Evolutionary conservation across 37 sponge, comb jelly and placozoan species (phyloP), one percentile per base, ranked within the genome.

Genomic region (Hexactinellida sp.): DNA sequence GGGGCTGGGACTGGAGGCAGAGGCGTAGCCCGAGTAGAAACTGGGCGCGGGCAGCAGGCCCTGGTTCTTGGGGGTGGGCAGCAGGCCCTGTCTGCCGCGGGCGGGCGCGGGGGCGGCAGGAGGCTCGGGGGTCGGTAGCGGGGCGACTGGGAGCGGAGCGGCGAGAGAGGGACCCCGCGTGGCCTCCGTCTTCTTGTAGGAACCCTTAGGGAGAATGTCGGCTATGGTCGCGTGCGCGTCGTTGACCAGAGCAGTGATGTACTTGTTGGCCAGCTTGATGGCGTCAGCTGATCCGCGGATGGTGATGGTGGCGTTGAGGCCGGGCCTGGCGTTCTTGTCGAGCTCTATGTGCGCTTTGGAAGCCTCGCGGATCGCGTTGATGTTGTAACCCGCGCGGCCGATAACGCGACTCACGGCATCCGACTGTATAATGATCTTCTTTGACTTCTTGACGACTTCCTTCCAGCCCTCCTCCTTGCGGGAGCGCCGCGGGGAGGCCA

Each of bases 391-490:
- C 38, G 36, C 83, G 84, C 87, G 89, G 34, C 94, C 94, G 25
- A 93, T 76, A 19, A 93, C 87, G 37, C 82, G 87, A 36, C 39
- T 24, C 34, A 88, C 90, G 36, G 89, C 87, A 13, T 82, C 38
- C 3, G 39, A 39, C 0, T 91, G 90, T 32, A 93, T 54, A 9
- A 82, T 54, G 38, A 93, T 82, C 85, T 88, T 89, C 87, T 91
- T 93, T 0, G 90, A 90, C 87, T 89, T 91, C 85, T 89, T 88
- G 24, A 37, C 89, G 28, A 95, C 95, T 88, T 95, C 95, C 85
- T 91, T 92, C 95, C 95, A 95, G 9, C 93, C 95, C 0, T 95
- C 95, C 35, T 95, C 95, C 55, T 89, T 91, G 36, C 85, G 90
- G 19, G 84, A 83, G 38, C 90, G 91, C 37, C 95, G 37, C 35